These are phyloP conservation scores for Spondyliosoma cantharus DNA, from an alignment of 2,797 vertebrate genomes.

Conservation along the genomic window DNA sequence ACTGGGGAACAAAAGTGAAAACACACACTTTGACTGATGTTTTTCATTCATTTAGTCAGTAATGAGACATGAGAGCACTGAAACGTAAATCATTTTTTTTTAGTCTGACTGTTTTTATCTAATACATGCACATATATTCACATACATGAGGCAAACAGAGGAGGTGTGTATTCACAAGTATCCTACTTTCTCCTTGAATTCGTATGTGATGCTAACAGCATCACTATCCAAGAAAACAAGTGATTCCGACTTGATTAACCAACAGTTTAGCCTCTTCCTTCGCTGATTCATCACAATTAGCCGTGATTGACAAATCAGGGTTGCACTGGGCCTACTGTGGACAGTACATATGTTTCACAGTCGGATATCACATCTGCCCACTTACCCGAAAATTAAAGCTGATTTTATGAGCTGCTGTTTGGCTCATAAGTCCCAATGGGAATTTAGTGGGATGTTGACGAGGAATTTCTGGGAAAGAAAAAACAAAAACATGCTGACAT, in stretches of 20 bases:
- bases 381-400: slow-evolving; percentile 52
- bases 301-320: slow-evolving; percentile 49
- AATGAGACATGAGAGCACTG: too few species aligned
- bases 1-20: slow-evolving; percentile 27
- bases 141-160: background rate
- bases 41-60: too few species aligned
- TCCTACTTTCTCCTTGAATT: background rate
- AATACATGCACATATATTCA: background rate
- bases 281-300: slow-evolving; percentile 61
- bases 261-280: slow-evolving; percentile 25
- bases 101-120: background rate
- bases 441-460: slow-evolving; percentile 37
- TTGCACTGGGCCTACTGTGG: slow-evolving; percentile 31
- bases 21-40: background rate
- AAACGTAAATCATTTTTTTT: background rate
- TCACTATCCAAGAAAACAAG: background rate
- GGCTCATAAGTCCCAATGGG: slow-evolving; percentile 35
- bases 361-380: slow-evolving; percentile 64
- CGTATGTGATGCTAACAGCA: background rate
- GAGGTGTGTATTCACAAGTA: background rate
- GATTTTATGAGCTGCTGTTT: slow-evolving; percentile 66
- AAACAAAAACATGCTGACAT: slow-evolving; percentile 59
- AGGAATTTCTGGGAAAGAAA: slow-evolving; percentile 45
- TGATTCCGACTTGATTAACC: slow-evolving; percentile 21
- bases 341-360: slow-evolving; percentile 61